Evolutionary conservation across 2,888 invertebrate species (phyloP), one percentile per base, ranked within the genome.

Genomic region (Agonopterix alstromeriana): DNA sequence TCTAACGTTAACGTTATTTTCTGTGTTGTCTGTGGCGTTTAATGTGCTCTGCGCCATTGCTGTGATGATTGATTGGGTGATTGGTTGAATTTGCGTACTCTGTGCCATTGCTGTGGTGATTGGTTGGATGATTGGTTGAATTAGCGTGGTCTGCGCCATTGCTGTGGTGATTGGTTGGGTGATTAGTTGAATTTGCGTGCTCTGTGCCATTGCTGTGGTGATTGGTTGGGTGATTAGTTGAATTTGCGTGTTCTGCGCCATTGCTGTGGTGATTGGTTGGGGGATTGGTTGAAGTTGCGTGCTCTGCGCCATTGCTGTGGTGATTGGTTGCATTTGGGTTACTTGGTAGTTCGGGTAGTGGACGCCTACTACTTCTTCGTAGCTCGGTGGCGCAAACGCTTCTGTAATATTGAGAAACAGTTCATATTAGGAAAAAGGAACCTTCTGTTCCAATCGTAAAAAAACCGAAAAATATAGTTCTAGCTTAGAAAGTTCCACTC

Each of bases 311-410:
- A 85, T 58, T 1, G 86, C 84, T n/a, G 68, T 54, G 3, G 76
- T 67, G 48, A 87, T 77, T 1, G 87, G 88, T 40, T 75, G 73
- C 2, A 77, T 65, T 47, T 48, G 45, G 8, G 35, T 12, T 54
- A 69, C 49, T 36, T 60, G 68, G 57, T 67, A 84, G 50, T 66
- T 67, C 0, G 87, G 86, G 54, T 84, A 86, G 67, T 87, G 86
- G 10, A 83, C 62, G 0, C 86, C 84, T 8, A 88, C 86, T 11
- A 87, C 87, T 51, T 88, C 88, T 42, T 88, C 87, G 65, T 88
- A 88, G 58, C 88, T 88, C 1, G 87, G 87, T 1, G 87, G 87
- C 0, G 86, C 87, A 76, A 87, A 77, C 48, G 73, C 77, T 67
- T 88, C 87, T 88, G 85, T 14, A 86, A 82, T 61, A n/a, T 47